A percentile compares a stretch with the other conserved stretches of the same genome.
These are phyloP conservation scores for Eupithecia tripunctaria DNA, from an alignment of 2,888 invertebrate genomes.

Conservation along the genomic window DNA sequence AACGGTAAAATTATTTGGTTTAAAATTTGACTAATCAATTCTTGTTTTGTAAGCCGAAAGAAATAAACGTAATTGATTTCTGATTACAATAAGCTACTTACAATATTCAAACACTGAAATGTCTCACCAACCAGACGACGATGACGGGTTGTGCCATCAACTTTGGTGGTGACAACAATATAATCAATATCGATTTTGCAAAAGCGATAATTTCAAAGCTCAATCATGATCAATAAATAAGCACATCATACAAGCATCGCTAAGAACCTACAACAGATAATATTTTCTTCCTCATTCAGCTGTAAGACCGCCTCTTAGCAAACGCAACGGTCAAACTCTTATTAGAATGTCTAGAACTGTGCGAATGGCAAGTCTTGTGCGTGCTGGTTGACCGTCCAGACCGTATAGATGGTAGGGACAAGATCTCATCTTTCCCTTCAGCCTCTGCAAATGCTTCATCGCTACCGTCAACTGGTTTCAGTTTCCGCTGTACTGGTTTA, in stretches of 20 bases:
- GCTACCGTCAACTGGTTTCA: constrained; percentile 61
- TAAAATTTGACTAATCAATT: too few relatives aligned
- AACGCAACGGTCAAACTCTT: constrained; percentile 71
- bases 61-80: too few relatives aligned
- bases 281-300: constrained; percentile 40
- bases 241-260: not conserved
- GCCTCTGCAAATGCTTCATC: constrained; percentile 66
- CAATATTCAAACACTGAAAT: too few relatives aligned
- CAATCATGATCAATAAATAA: not conserved
- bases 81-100: too few relatives aligned
- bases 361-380: constrained; percentile 67
- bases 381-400: constrained; percentile 68
- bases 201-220: not conserved
- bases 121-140: too few relatives aligned
- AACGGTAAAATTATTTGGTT: too few relatives aligned
- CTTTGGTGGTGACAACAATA: too few relatives aligned
- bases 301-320: constrained; percentile 68
- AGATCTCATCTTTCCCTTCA: constrained; percentile 70
- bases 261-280: not conserved
- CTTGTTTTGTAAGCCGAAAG: too few relatives aligned
- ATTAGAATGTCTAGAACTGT: constrained; percentile 71
- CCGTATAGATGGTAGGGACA: constrained; percentile 64
- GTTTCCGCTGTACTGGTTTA: constrained; percentile 83
- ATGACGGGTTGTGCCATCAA: not conserved
- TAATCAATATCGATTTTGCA: not conserved